A percentile compares a stretch with the other conserved stretches of the same genome.
phyloP scores from a whole-genome alignment of 2,888 invertebrate species.

The Acanthoscelides obtectus region DNA sequence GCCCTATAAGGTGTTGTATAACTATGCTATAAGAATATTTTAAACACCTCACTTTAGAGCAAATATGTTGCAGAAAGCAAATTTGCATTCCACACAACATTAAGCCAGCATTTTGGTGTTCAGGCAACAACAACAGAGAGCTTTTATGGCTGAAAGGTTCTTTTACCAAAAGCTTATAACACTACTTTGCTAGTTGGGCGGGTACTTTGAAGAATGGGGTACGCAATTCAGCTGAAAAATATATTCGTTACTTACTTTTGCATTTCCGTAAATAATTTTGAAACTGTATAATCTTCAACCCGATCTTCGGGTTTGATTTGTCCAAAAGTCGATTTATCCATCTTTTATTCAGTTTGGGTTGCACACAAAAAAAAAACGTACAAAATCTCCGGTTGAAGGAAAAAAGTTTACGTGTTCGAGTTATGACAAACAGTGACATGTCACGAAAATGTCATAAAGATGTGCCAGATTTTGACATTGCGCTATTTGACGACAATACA shows the following conservation, averaged over 20 bases:
- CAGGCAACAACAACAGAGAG: too few species aligned
- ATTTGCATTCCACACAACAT: too few species aligned
- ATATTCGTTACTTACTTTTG: neutral
- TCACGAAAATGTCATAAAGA: neutral
- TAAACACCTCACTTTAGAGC: too few species aligned
- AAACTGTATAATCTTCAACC: slow-evolving; percentile 12
- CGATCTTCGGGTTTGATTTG: slow-evolving; percentile 12
- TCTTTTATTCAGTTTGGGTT: neutral
- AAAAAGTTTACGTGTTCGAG: neutral
- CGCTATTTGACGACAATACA: neutral
- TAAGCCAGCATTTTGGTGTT: too few species aligned
- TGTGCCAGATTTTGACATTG: neutral
- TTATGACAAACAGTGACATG: neutral
- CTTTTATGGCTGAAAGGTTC: too few species aligned
- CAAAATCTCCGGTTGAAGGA: neutral
- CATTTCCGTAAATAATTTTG: slow-evolving; percentile 7
- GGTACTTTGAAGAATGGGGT: too few species aligned
- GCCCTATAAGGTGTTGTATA: too few species aligned
- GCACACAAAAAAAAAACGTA: neutral
- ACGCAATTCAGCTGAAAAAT: too few species aligned
- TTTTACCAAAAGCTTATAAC: too few species aligned
- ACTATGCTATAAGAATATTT: too few species aligned
- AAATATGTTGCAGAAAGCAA: too few species aligned
- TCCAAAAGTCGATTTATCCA: slow-evolving; percentile 4
- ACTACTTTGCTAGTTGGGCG: too few species aligned